Base-by-base conservation (phyloP, 2,888 invertebrate species). In the Stenotaenia linearis region DNA sequence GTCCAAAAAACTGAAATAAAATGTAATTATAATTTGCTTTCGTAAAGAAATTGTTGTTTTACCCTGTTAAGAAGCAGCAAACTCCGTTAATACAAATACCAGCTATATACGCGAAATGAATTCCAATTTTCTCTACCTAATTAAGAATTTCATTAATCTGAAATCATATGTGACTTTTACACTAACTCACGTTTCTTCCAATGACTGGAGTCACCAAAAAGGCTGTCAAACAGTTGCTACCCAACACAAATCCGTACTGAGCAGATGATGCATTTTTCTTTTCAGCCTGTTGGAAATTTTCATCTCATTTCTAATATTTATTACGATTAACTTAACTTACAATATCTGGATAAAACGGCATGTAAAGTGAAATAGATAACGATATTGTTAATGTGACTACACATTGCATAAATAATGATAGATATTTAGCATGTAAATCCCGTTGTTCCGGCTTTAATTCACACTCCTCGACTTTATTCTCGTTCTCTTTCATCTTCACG, bases 141-240 rank as follows among this genome's bases (percentile, higher is more conserved):
- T 21, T 78, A 56, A 25, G 37, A 45, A n/a, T n/a, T n/a, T 45
- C 6, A n/a, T 4, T 3, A 15, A 23, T 21, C 21, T 21, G 21
- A 6, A 25, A 25, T 28, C 15, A 12, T 9, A 3, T 61, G n/a
- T 15, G 15, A 18, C 1, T 80, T 82, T 81, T 80, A 83, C 83
- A 40, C 84, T 80, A 0, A 80, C 82, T 82, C 80, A 84, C 84
- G 45, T 84, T 80, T 80, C 83, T 83, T 45, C 84, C 84, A 80
- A 84, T 81, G 30, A 83, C 56, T 7, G 84, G 84, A 5, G 84
- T 84, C 12, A 83, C 81, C 1, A 84, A 32, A 82, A 84, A 84
- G n/a, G 84, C 82, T 6, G 83, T 83, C 30, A 84, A 82, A 74
- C 84, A 84, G 78, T 84, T 84, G 30, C 83, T 82, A 37, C 84